These are phyloP conservation scores for Gonioctena quinquepunctata DNA, from an alignment of 1,140 invertebrate genomes.

Conservation along the genomic window DNA sequence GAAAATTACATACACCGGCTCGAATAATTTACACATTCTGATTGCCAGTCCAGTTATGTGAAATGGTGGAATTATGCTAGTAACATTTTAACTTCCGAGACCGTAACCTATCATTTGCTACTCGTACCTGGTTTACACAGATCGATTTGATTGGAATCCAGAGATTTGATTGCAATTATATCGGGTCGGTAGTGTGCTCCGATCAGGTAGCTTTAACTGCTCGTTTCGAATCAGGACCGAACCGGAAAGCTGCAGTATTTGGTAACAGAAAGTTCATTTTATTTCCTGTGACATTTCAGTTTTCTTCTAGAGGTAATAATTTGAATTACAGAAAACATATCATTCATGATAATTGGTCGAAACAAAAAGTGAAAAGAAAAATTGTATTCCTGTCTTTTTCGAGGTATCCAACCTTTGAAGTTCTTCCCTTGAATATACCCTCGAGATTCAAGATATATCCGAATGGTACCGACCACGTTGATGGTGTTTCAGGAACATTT, in stretches of 20 bases:
- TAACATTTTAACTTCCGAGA: constrained; percentile 52
- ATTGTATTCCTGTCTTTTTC: no score
- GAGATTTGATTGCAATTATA: constrained; percentile 42
- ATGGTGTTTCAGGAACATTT: no score
- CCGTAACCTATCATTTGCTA: constrained; percentile 47
- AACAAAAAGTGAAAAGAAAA: no score
- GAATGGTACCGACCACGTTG: no score
- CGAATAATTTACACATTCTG: constrained; percentile 50
- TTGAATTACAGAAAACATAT: no score
- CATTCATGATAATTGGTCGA: no score
- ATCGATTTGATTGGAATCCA: constrained; percentile 48
- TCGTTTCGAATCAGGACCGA: constrained; percentile 6
- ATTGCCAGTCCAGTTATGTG: constrained; percentile 49
- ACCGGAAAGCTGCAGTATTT: not conserved
- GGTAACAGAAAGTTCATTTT: no score
- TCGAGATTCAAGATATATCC: no score
- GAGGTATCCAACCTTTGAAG: no score
- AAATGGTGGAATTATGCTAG: constrained; percentile 41
- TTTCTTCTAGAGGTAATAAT: no score
- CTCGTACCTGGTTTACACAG: constrained; percentile 42
- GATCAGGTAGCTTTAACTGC: constrained; percentile 43
- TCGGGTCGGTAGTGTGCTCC: constrained; percentile 25
- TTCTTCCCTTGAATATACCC: no score
- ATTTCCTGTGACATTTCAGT: no score
- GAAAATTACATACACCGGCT: constrained; percentile 43